A percentile compares a stretch with the other conserved stretches of the same genome.
Conservation (phyloP, 2,888 invertebrate species). For the Drosophila birchii region DNA sequence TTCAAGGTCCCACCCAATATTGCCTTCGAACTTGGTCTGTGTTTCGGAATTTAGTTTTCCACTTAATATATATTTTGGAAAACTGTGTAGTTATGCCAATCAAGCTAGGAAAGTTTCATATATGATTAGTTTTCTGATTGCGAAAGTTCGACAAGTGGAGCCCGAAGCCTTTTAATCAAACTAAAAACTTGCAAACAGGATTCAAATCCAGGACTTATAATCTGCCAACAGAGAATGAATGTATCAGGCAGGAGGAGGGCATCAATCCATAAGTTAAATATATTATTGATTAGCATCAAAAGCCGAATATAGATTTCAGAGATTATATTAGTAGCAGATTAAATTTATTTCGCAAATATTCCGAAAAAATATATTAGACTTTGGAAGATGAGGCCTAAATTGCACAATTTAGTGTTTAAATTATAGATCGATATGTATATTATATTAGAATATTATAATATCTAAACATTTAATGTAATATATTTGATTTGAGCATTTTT, state of each 20-base stretch:
- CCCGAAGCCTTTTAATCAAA: background rate
- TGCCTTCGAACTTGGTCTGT: background rate
- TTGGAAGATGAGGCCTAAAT: background rate
- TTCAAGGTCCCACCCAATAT: background rate
- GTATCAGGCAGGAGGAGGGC: too few species aligned
- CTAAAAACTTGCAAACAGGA: background rate
- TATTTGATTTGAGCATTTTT: too few species aligned
- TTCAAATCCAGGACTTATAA: background rate
- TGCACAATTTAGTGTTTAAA: background rate
- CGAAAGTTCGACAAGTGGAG: background rate
- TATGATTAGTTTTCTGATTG: conserved; percentile 4
- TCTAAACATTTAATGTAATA: too few species aligned
- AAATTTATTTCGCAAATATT: background rate
- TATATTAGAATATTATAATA: background rate
- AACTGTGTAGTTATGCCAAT: background rate
- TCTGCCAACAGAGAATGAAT: background rate
- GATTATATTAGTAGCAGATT: too few species aligned
- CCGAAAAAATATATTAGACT: background rate
- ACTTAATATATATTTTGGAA: background rate
- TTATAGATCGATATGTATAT: background rate
- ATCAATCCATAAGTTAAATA: background rate
- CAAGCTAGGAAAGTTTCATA: background rate
- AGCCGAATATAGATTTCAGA: too few species aligned
- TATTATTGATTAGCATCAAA: background rate
- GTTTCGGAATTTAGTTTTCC: background rate